Evolutionary conservation across 2,888 invertebrate species (phyloP).

Genomic region (Pandemis cinnamomeana): DNA sequence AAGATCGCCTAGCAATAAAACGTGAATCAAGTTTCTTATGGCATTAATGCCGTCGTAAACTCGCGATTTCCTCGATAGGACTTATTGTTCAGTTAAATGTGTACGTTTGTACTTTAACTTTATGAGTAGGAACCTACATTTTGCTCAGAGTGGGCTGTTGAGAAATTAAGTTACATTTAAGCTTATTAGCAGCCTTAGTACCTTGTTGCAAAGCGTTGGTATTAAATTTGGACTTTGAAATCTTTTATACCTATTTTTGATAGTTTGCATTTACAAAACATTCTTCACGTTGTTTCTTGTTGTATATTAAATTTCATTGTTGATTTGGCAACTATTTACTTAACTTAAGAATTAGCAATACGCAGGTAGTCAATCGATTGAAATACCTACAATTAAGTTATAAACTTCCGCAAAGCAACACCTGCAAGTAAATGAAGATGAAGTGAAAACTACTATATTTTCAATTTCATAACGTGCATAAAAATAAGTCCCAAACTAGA

Average conservation of each 20-base stretch:
- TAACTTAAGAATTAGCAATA: too few relatives aligned
- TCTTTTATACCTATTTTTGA: background rate
- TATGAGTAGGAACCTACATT: background rate
- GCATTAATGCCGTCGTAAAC: slow-evolving; percentile 1
- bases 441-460: background rate
- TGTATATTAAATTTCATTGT: too few relatives aligned
- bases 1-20: slow-evolving; percentile 12
- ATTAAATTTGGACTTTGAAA: background rate
- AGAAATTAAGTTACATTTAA: background rate
- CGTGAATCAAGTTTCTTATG: slow-evolving; percentile 10
- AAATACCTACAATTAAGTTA: too few relatives aligned
- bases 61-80: slow-evolving; percentile 4
- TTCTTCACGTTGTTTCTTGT: too few relatives aligned
- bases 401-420: too few relatives aligned
- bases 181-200: too few relatives aligned
- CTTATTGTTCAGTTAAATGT: slow-evolving; percentile 10
- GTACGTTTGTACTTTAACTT: slow-evolving; percentile 5
- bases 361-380: too few relatives aligned
- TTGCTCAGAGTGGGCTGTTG: background rate
- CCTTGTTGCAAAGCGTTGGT: too few relatives aligned
- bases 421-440: too few relatives aligned
- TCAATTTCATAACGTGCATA: too few relatives aligned
- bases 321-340: too few relatives aligned
- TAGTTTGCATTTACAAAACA: too few relatives aligned
- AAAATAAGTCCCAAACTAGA: background rate